Conservation (phyloP, 2,888 invertebrate genomes). For the Drosophila mimetica region DNA sequence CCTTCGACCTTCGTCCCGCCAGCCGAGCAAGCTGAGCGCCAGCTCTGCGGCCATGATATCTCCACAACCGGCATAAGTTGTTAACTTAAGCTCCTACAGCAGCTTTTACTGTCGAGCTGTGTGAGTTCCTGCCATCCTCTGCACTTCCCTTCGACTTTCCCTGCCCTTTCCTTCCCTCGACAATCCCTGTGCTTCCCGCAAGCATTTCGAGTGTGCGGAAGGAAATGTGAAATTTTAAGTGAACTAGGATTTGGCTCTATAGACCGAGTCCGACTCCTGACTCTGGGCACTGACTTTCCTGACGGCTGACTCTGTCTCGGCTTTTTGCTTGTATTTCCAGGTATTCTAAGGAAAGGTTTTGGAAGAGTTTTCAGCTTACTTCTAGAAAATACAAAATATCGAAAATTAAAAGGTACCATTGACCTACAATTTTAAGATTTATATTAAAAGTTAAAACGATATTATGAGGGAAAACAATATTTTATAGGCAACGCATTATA, state of each 20-base stretch:
- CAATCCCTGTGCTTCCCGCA: slow-evolving; percentile 42
- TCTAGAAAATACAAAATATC: no score
- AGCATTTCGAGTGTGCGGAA: slow-evolving; percentile 54
- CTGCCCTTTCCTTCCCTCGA: slow-evolving; percentile 6
- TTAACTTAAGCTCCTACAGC: slow-evolving; percentile 71
- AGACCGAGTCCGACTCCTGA: slow-evolving; percentile 26
- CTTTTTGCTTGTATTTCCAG: slow-evolving; percentile 10
- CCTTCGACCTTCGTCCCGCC: slow-evolving; percentile 6
- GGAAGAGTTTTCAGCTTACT: neutral
- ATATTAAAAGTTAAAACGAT: neutral
- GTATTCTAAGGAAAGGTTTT: slow-evolving; percentile 1
- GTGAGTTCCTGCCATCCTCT: slow-evolving; percentile 23
- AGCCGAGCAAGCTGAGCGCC: slow-evolving; percentile 17
- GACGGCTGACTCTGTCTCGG: slow-evolving; percentile 21
- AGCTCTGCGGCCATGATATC: slow-evolving; percentile 21
- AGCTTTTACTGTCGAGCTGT: slow-evolving; percentile 42
- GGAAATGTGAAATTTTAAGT: slow-evolving; percentile 79
- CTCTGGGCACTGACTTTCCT: slow-evolving; percentile 16
- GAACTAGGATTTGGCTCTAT: slow-evolving; percentile 72
- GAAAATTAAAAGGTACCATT: no score
- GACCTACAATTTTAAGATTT: no score
- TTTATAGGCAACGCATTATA: no score
- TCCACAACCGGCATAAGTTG: slow-evolving; percentile 66
- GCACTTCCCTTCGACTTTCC: slow-evolving; percentile 2
- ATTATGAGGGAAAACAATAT: no score